A percentile compares a stretch with the other conserved stretches of the same genome.
Evolutionary conservation across 2,888 invertebrate genomes (phyloP).

Genomic region (Dione juno): DNA sequence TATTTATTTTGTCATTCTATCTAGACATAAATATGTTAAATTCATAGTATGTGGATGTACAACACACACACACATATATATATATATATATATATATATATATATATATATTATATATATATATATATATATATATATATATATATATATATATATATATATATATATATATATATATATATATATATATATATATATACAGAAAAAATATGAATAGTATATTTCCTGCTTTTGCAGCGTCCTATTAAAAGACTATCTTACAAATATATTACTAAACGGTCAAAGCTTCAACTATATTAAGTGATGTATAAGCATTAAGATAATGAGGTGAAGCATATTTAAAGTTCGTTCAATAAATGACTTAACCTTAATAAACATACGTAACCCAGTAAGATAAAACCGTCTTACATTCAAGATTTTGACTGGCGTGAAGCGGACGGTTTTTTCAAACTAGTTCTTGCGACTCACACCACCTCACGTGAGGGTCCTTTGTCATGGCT

Average conservation of each 20-base stretch:
- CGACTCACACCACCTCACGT: conserved; percentile 51
- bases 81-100: too few species aligned
- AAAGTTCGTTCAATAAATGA: conserved; percentile 24
- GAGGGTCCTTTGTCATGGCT: conserved; percentile 72
- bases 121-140: too few species aligned
- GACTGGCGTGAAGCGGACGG: conserved; percentile 33
- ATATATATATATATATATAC: too few species aligned
- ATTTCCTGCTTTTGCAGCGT: too few species aligned
- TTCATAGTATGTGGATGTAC: too few species aligned
- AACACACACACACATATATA: too few species aligned
- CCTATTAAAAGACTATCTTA: neutral
- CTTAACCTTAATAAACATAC: conserved; percentile 43
- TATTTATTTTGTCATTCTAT: too few species aligned
- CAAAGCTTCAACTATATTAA: neutral
- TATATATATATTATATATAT: too few species aligned
- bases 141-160: too few species aligned
- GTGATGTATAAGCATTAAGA: neutral
- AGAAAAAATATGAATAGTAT: too few species aligned
- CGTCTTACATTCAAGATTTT: conserved; percentile 38
- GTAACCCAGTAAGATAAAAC: conserved; percentile 45
- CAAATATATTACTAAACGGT: neutral
- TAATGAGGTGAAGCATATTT: conserved; percentile 4
- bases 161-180: too few species aligned
- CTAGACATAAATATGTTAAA: too few species aligned
- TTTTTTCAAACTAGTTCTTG: conserved; percentile 47